These are phyloP conservation scores for Antedon mediterranea DNA, from an alignment of 53 echinoderm and acorn worm genomes.

Conservation along the genomic window DNA sequence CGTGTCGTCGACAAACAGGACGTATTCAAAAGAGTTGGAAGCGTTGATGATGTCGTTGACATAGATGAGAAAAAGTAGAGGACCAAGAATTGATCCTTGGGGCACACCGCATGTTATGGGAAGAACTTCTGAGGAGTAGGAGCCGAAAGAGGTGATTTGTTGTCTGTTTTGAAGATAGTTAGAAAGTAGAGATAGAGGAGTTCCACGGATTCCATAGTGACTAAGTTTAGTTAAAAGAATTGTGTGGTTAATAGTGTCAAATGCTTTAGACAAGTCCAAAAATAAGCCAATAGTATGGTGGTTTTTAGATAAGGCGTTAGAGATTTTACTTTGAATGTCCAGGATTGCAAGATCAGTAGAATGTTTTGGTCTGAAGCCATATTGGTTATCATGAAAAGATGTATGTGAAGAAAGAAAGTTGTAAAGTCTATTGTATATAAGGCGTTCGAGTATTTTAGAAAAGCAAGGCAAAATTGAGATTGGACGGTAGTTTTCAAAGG, in stretches of 20 bases:
- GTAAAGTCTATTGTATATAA: not conserved
- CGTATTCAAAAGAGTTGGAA: too few relatives aligned
- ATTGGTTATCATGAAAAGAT: not conserved
- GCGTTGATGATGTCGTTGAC: too few relatives aligned
- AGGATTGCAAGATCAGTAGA: too few relatives aligned
- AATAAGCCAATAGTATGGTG: too few relatives aligned
- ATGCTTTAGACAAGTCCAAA: too few relatives aligned
- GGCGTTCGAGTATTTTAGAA: not conserved
- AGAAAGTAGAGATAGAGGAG: not conserved
- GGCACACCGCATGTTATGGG: not conserved
- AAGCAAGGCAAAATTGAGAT: not conserved
- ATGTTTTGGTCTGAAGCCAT: not conserved
- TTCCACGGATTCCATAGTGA: not conserved
- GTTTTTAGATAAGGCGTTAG: too few relatives aligned
- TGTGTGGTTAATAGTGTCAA: too few relatives aligned
- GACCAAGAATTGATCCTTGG: not conserved
- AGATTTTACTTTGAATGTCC: too few relatives aligned
- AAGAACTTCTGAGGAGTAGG: not conserved
- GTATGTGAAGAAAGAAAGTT: not conserved
- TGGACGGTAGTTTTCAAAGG: not conserved
- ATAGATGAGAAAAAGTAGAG: not conserved
- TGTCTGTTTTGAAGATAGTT: not conserved
- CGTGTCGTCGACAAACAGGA: not conserved
- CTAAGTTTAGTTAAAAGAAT: not conserved
- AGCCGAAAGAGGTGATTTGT: not conserved